These are phyloP conservation scores for Erannis defoliaria DNA, from an alignment of 2,888 invertebrate genomes.

Conservation along the genomic window DNA sequence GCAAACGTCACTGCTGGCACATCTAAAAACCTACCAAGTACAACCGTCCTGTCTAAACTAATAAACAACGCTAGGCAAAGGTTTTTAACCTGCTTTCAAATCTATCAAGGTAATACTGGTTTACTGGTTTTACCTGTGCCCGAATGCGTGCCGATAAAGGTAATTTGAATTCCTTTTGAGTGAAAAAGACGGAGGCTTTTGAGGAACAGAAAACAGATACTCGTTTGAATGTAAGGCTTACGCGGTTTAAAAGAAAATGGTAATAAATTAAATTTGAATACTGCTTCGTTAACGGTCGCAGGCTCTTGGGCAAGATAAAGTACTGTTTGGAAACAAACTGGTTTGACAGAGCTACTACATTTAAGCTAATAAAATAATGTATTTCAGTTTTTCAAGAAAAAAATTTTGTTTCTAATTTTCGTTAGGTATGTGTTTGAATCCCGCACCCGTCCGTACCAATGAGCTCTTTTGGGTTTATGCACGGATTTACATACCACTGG, in stretches of 20 bases:
- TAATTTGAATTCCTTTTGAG: constrained; percentile 82
- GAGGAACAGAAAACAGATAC: constrained; percentile 55
- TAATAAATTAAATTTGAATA: constrained; percentile 77
- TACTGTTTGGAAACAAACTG: constrained; percentile 26
- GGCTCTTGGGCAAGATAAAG: constrained; percentile 36
- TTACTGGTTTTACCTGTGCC: constrained; percentile 83
- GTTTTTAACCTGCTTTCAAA: constrained; percentile 50
- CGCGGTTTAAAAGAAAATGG: constrained; percentile 68
- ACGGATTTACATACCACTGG: too few relatives aligned
- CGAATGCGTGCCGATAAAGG: constrained; percentile 79
- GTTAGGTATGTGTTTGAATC: too few relatives aligned
- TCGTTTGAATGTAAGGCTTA: constrained; percentile 49
- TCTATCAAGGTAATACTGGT: constrained; percentile 75
- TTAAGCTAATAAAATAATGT: constrained; percentile 1
- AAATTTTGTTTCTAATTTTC: too few relatives aligned
- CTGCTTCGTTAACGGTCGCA: constrained; percentile 71
- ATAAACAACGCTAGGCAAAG: constrained; percentile 57
- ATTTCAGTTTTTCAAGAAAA: too few relatives aligned
- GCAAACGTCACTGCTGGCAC: constrained; percentile 67
- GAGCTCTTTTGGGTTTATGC: too few relatives aligned
- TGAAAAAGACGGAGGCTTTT: constrained; percentile 79
- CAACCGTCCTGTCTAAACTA: constrained; percentile 63
- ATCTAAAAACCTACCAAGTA: constrained; percentile 74
- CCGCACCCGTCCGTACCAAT: too few relatives aligned
- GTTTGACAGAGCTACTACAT: constrained; percentile 14